A percentile compares a stretch with the other conserved stretches of the same genome.
phyloP scores from a whole-genome alignment of 2,797 vertebrate genomes.

The Eidolon dupreanum region DNA sequence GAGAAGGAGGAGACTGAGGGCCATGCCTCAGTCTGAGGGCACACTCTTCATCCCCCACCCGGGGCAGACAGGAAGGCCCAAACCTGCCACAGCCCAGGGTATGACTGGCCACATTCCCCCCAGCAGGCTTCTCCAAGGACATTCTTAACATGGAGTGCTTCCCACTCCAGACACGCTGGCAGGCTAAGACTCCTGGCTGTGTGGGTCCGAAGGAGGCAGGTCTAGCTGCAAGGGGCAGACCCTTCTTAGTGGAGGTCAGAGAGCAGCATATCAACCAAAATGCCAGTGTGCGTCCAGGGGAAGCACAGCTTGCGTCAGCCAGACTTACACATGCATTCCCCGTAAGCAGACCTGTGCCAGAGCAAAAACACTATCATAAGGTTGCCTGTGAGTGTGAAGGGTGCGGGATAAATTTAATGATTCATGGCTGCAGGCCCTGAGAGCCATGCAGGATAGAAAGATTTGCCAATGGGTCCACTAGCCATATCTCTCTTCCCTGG shows the following conservation, averaged over 20 bases:
- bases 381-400: not conserved
- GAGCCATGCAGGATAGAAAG: not conserved
- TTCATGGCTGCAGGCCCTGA: fast-evolving
- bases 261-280: not conserved
- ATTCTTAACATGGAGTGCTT: not conserved
- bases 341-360: not conserved
- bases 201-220: not conserved
- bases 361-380: not conserved
- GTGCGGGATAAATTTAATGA: not conserved
- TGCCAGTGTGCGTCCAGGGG: fast-evolving
- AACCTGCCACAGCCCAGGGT: not conserved
- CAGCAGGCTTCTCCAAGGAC: not conserved
- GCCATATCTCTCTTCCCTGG: not conserved
- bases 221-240: not conserved
- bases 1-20: not conserved
- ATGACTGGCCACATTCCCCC: not conserved
- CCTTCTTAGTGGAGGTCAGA: not conserved
- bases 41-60: not conserved
- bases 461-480: not conserved
- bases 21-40: fast-evolving
- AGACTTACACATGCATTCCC: fast-evolving
- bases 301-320: too few species aligned
- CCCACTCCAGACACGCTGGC: not conserved
- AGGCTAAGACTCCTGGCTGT: not conserved
- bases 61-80: not conserved